Evolutionary conservation across 2,113 vertebrate species (phyloP).

Genomic region (Limnothrissa miodon): DNA sequence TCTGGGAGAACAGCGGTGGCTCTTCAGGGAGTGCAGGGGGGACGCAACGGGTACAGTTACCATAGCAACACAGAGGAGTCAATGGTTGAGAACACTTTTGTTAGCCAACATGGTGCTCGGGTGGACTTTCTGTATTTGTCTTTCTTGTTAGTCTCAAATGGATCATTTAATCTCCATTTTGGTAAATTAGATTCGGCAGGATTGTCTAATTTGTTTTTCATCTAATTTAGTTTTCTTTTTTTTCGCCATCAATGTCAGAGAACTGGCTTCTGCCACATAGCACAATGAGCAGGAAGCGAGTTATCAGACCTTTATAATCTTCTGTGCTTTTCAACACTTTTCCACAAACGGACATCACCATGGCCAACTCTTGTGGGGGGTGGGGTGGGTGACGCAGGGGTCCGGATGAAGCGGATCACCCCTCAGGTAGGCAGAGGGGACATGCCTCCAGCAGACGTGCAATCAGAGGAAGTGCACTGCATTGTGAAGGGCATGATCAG

Average conservation of each 20-base stretch:
- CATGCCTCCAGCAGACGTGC: constrained; percentile 57
- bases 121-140: constrained; percentile 45
- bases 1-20: constrained; percentile 68
- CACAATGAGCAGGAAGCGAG: constrained; percentile 60
- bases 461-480: constrained; percentile 75
- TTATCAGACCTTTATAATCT: constrained; percentile 62
- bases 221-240: constrained; percentile 17
- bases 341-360: constrained; percentile 88
- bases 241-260: constrained; percentile 62
- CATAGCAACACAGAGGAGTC: constrained; percentile 75
- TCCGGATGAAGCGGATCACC: constrained; percentile 90
- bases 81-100: constrained; percentile 67
- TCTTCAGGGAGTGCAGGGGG: constrained; percentile 70
- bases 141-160: constrained; percentile 51
- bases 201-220: constrained; percentile 27
- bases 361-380: constrained; percentile 83
- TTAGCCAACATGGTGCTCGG: constrained; percentile 89
- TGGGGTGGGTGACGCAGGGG: constrained; percentile 64
- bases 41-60: constrained; percentile 71
- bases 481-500: constrained; percentile 71
- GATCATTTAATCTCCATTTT: constrained; percentile 46
- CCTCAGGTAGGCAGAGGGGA: constrained; percentile 79
- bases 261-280: constrained; percentile 66
- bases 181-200: constrained; percentile 22
- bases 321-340: constrained; percentile 44